These are phyloP conservation scores for Epinephelus moara DNA, from an alignment of 2,113 vertebrate species.

Conservation along the genomic window DNA sequence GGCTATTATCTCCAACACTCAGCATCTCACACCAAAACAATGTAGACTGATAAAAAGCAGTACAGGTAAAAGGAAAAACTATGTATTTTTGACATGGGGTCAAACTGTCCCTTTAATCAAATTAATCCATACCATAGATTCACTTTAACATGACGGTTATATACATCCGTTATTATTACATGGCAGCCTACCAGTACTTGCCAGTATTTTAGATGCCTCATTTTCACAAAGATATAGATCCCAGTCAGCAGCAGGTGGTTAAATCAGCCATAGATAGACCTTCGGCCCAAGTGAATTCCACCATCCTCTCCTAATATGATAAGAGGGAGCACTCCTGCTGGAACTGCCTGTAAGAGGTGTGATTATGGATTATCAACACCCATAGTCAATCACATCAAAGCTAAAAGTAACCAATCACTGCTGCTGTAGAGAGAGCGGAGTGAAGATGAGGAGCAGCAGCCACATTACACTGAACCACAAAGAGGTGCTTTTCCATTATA, in stretches of 20 bases:
- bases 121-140: neutral
- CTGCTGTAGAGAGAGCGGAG: slow-evolving; percentile 1
- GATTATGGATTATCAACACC: slow-evolving; percentile 75
- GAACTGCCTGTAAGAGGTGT: slow-evolving; percentile 48
- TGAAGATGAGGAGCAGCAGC: slow-evolving; percentile 22
- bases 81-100: too few relatives aligned
- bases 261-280: slow-evolving; percentile 28
- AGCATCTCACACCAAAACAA: too few relatives aligned
- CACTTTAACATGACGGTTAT: neutral
- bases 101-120: neutral
- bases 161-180: neutral
- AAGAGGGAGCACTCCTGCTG: slow-evolving; percentile 28
- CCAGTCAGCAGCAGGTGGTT: slow-evolving; percentile 26
- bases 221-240: neutral
- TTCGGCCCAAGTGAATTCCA: slow-evolving; percentile 30
- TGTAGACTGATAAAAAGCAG: too few relatives aligned
- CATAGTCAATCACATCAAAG: slow-evolving; percentile 53
- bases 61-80: too few relatives aligned
- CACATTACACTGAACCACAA: slow-evolving; percentile 28
- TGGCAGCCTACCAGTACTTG: neutral
- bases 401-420: slow-evolving; percentile 42
- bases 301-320: slow-evolving; percentile 49
- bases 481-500: slow-evolving; percentile 49
- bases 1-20: too few relatives aligned
- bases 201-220: neutral